Evolutionary conservation across 1,140 invertebrate species (phyloP).

Genomic region (Sarcophaga bullata): DNA sequence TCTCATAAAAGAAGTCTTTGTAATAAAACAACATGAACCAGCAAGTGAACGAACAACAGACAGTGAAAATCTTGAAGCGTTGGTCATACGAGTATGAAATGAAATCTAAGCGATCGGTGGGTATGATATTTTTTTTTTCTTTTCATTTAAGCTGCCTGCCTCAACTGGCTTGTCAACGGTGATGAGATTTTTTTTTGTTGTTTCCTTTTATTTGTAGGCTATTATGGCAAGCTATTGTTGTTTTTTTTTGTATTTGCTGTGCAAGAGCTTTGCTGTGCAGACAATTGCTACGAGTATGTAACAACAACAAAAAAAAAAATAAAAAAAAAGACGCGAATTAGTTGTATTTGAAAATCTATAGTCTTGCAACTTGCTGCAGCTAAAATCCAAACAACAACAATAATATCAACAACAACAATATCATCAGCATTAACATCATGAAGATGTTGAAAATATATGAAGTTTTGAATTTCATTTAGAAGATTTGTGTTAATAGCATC

Average conservation of each 20-base stretch:
- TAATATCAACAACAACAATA: too few relatives aligned
- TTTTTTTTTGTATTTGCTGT: too few relatives aligned
- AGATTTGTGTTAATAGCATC: slow-evolving; percentile 62
- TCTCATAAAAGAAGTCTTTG: not conserved
- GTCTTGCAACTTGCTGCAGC: not conserved
- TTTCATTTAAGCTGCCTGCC: not conserved
- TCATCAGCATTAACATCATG: too few relatives aligned
- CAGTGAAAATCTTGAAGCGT: not conserved
- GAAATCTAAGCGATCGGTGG: not conserved
- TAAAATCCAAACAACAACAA: too few relatives aligned
- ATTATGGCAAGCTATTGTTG: too few relatives aligned
- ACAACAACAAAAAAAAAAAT: too few relatives aligned
- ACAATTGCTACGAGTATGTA: not conserved
- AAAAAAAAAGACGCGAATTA: not conserved
- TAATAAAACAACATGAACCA: not conserved
- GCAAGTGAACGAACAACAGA: not conserved
- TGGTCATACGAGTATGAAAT: not conserved
- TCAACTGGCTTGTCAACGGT: slow-evolving; percentile 17
- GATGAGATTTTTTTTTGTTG: not conserved
- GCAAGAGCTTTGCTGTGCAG: too few relatives aligned
- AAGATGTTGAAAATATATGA: not conserved
- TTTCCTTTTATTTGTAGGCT: too few relatives aligned
- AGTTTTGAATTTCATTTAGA: slow-evolving; percentile 42
- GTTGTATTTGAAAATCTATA: not conserved
- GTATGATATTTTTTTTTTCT: not conserved